Evolutionary conservation across 2,113 vertebrate genomes (phyloP).

Genomic region (Podiceps cristatus): DNA sequence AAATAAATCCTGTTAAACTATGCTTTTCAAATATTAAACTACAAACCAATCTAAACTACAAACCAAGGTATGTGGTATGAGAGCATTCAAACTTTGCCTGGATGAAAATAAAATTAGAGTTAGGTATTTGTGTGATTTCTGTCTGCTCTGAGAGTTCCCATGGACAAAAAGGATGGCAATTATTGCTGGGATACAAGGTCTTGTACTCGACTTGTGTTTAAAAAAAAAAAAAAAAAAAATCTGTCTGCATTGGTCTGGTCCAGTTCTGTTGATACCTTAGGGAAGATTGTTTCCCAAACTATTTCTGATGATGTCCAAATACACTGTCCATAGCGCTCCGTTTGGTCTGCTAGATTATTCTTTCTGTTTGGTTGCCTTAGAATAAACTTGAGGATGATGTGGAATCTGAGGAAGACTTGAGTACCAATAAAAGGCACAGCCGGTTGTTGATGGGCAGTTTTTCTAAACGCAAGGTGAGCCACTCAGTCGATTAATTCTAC

Average conservation of each 20-base stretch:
- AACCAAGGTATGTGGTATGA: neutral
- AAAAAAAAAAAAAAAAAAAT: neutral
- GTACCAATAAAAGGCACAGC: slow-evolving; percentile 77
- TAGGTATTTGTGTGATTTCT: neutral
- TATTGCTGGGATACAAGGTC: neutral
- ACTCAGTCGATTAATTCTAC: neutral
- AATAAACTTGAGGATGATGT: slow-evolving; percentile 83
- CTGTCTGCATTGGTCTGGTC: neutral
- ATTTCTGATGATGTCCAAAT: neutral
- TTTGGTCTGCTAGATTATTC: neutral
- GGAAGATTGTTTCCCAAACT: neutral
- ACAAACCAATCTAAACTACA: neutral
- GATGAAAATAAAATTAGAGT: neutral
- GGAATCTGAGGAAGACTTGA: slow-evolving; percentile 82
- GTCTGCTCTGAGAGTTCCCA: neutral
- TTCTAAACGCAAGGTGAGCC: slow-evolving; percentile 90
- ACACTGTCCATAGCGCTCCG: neutral
- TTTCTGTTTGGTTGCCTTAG: slow-evolving; percentile 54
- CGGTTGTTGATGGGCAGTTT: slow-evolving; percentile 87
- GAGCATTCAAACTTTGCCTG: neutral
- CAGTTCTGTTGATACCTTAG: neutral
- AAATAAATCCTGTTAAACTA: neutral
- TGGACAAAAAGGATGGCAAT: neutral
- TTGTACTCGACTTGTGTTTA: neutral
- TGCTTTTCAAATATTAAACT: neutral